phyloP scores from a whole-genome alignment of 2,113 vertebrate species.

The Suncus etruscus region DNA sequence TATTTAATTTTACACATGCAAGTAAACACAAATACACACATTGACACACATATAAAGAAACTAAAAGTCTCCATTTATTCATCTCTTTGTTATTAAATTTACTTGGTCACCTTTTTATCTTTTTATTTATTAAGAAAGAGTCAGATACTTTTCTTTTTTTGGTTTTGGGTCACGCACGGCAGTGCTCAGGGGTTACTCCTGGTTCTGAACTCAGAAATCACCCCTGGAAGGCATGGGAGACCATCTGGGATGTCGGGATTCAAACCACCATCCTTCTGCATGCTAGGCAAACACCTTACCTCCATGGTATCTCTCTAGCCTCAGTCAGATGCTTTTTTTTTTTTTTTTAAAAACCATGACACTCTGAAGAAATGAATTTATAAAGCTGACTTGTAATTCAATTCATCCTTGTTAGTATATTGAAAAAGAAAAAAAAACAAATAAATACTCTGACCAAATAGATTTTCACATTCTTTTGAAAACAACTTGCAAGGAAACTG shows the following conservation, averaged over 20 bases:
- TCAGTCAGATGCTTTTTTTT: no score
- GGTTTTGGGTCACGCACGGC: no score
- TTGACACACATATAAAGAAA: no score
- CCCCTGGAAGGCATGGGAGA: no score
- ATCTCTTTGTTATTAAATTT: slow-evolving; percentile 25
- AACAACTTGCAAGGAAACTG: slow-evolving; percentile 50
- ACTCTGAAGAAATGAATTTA: slow-evolving; percentile 34
- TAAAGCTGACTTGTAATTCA: slow-evolving; percentile 61
- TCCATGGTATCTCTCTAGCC: no score
- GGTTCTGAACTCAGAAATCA: no score
- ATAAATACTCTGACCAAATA: background rate
- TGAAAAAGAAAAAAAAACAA: background rate
- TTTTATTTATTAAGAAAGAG: slow-evolving; percentile 54
- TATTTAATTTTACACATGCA: background rate
- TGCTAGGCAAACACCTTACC: no score
- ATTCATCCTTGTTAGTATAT: slow-evolving; percentile 28
- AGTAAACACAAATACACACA: background rate
- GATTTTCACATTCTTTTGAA: slow-evolving; percentile 38
- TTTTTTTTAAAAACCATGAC: background rate
- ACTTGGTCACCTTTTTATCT: slow-evolving; percentile 16
- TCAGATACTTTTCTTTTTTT: background rate
- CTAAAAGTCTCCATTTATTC: slow-evolving; percentile 1
- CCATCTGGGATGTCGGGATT: no score
- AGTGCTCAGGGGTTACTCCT: no score
- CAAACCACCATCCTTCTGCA: no score